Conservation (phyloP, 2,113 vertebrate species). For the Perca flavescens region DNA sequence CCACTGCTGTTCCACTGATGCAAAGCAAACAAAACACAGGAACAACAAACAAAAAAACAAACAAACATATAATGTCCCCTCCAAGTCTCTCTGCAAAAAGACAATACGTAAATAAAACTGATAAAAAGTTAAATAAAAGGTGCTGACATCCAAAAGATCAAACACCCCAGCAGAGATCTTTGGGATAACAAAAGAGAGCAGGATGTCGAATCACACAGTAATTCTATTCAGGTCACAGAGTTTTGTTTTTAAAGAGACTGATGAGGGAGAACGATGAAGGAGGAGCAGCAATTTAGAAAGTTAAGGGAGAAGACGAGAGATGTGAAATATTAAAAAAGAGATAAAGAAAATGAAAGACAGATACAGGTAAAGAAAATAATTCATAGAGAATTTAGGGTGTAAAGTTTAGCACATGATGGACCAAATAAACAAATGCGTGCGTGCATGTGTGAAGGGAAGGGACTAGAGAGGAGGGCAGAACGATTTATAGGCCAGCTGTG, state of each 20-base stretch:
- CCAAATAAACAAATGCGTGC: constrained; percentile 34
- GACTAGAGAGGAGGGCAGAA: constrained; percentile 35
- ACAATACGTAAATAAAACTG: neutral
- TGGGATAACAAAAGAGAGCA: neutral
- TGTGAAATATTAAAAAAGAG: neutral
- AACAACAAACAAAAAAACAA: neutral
- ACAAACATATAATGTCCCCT: neutral
- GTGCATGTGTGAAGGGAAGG: neutral
- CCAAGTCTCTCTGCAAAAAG: neutral
- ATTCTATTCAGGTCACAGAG: constrained; percentile 55
- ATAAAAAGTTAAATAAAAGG: neutral
- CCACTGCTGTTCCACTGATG: neutral
- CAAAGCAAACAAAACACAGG: constrained; percentile 5
- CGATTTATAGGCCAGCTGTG: constrained; percentile 81
- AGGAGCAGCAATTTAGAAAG: neutral
- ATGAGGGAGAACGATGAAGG: neutral
- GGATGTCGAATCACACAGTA: neutral
- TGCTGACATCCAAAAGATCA: constrained; percentile 3
- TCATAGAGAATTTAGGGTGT: neutral
- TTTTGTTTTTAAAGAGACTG: constrained; percentile 30
- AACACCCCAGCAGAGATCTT: constrained; percentile 2
- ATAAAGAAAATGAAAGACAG: neutral
- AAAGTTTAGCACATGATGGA: constrained; percentile 11
- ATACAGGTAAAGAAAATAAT: neutral
- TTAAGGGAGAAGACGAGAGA: neutral